A percentile compares a stretch with the other conserved stretches of the same genome.
Conservation (phyloP, 1,140 invertebrate species). For the Sipha flava region DNA sequence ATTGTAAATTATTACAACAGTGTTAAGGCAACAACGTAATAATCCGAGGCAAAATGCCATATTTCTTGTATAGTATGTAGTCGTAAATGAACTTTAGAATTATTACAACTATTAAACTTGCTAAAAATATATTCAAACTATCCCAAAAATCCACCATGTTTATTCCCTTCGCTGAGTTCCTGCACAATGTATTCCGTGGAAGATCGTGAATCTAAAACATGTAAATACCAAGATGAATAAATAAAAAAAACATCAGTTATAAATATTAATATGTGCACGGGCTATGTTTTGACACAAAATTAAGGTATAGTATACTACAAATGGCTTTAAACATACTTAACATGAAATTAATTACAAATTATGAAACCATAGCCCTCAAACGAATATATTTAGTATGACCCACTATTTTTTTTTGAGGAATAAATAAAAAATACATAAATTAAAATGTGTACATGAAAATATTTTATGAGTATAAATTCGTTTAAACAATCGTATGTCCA, state of each 20-base stretch:
- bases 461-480: too few relatives aligned
- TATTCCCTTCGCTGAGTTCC: slow-evolving; percentile 46
- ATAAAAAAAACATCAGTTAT: background rate
- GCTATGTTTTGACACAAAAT: background rate
- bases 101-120: slow-evolving; percentile 57
- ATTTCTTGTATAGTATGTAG: slow-evolving; percentile 68
- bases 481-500: too few relatives aligned
- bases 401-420: too few relatives aligned
- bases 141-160: slow-evolving; percentile 54
- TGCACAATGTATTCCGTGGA: slow-evolving; percentile 58
- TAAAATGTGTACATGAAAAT: too few relatives aligned
- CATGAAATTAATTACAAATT: too few relatives aligned
- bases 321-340: too few relatives aligned
- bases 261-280: background rate
- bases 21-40: slow-evolving; percentile 57
- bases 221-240: slow-evolving; percentile 4
- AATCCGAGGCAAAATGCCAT: slow-evolving; percentile 71
- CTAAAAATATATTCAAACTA: slow-evolving; percentile 60
- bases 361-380: too few relatives aligned
- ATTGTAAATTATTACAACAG: background rate
- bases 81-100: slow-evolving; percentile 67
- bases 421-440: too few relatives aligned
- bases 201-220: slow-evolving; percentile 56
- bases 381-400: too few relatives aligned
- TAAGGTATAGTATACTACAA: too few relatives aligned